These are phyloP conservation scores for Barbus barbus DNA, from an alignment of 2,113 vertebrate species.

Conservation along the genomic window DNA sequence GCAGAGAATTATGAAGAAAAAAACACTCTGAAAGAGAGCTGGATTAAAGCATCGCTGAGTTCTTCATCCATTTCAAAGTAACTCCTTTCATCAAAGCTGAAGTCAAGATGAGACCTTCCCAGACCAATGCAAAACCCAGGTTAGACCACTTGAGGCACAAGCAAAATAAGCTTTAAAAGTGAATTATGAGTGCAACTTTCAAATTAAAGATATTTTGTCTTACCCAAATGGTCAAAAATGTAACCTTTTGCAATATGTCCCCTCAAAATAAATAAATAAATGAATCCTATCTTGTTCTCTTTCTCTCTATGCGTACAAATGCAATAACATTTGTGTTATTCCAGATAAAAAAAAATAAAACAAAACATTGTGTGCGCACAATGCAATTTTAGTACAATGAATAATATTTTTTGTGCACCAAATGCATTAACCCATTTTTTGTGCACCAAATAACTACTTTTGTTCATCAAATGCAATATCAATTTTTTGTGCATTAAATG, in stretches of 20 bases:
- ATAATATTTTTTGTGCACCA: background rate
- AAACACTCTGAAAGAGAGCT: conserved; percentile 63
- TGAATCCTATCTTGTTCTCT: too few species aligned
- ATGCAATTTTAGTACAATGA: background rate
- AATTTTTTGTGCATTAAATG: background rate
- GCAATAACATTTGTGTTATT: too few species aligned
- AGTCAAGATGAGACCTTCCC: background rate
- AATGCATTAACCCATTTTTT: background rate
- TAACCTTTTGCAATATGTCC: too few species aligned
- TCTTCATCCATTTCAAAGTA: conserved; percentile 4
- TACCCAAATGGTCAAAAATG: background rate
- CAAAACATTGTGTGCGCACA: too few species aligned
- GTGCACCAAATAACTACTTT: background rate
- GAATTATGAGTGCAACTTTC: background rate
- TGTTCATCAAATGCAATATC: background rate
- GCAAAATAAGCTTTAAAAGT: background rate
- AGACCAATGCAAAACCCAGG: background rate
- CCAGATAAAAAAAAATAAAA: too few species aligned
- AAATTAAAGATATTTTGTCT: background rate
- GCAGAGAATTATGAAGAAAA: conserved; percentile 61
- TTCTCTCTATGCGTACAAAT: too few species aligned
- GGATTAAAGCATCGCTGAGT: conserved; percentile 16
- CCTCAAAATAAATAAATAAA: too few species aligned
- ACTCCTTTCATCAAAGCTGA: background rate
- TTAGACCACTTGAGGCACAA: background rate